phyloP scores from a whole-genome alignment of 92 coral and sea anemone genomes.

The Palythoa grandis region DNA sequence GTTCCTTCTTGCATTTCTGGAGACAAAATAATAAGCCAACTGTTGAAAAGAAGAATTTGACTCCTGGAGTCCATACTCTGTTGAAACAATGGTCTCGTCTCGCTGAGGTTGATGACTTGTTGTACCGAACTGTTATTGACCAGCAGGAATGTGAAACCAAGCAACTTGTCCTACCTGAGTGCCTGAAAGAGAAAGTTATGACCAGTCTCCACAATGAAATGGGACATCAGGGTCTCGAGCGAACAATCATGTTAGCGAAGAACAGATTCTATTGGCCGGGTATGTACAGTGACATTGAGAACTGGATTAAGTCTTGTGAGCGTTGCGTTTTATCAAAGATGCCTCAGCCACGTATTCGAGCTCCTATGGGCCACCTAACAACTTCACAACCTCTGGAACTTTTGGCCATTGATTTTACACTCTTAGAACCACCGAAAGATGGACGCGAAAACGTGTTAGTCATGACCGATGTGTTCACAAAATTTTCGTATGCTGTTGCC shows the following conservation, averaged over 20 bases:
- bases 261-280: constrained; percentile 62
- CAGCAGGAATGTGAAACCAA: constrained; percentile 22
- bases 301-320: constrained; percentile 59
- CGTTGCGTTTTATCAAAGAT: constrained; percentile 57
- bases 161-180: constrained; percentile 43
- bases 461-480: constrained; percentile 68
- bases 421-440: constrained; percentile 57
- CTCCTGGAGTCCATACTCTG: constrained; percentile 13
- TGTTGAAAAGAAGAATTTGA: constrained; percentile 7
- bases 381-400: constrained; percentile 64
- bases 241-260: constrained; percentile 32
- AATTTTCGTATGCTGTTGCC: constrained; percentile 64
- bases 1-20: too few species aligned
- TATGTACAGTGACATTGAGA: constrained; percentile 54
- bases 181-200: constrained; percentile 42
- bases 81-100: constrained; percentile 42
- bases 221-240: constrained; percentile 51
- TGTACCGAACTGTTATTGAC: constrained; percentile 22
- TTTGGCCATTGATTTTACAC: constrained; percentile 60
- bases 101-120: constrained; percentile 9
- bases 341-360: constrained; percentile 56
- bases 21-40: constrained; percentile 11
- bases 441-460: constrained; percentile 60
- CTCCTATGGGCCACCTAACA: constrained; percentile 54
- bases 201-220: constrained; percentile 46